A percentile compares a stretch with the other conserved stretches of the same genome.
Conservation (phyloP, 2,113 vertebrate genomes). For the Spea multiplicata region DNA sequence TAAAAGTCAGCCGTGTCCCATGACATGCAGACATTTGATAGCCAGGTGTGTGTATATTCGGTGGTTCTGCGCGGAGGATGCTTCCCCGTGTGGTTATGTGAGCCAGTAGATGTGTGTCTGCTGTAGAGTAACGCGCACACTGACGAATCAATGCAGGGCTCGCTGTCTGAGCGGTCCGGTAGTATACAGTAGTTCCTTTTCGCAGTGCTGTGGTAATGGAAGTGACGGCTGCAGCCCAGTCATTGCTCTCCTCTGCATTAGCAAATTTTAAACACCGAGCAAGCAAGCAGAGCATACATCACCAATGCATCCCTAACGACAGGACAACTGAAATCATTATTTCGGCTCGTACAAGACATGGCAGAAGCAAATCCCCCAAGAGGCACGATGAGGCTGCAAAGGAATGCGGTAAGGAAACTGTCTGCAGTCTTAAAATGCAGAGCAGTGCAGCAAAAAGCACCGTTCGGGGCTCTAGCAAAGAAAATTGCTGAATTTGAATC, state of each 20-base stretch:
- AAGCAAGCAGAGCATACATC: conserved; percentile 53
- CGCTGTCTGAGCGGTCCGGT: conserved; percentile 10
- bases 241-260: conserved; percentile 51
- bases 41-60: conserved; percentile 31
- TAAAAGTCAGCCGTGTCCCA: not conserved
- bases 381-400: conserved; percentile 68
- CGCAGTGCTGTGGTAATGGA: conserved; percentile 56
- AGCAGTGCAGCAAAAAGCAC: conserved; percentile 60
- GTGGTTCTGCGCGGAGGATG: conserved; percentile 17
- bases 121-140: conserved; percentile 49
- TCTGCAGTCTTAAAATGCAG: conserved; percentile 56
- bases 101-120: conserved; percentile 42
- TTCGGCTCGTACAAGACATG: conserved; percentile 63
- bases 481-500: conserved; percentile 49
- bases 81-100: conserved; percentile 14
- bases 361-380: conserved; percentile 70
- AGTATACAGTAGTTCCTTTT: conserved; percentile 50
- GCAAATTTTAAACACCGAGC: conserved; percentile 49
- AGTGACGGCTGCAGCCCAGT: conserved; percentile 64
- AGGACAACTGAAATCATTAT: conserved; percentile 52
- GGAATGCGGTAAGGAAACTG: conserved; percentile 78
- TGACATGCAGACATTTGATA: not conserved
- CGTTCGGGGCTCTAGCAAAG: conserved; percentile 47
- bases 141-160: conserved; percentile 42
- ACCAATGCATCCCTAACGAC: conserved; percentile 52